A percentile compares a stretch with the other conserved stretches of the same genome.
Evolutionary conservation across 2,113 vertebrate species (phyloP).

Genomic region (Nesospiza acunhae): DNA sequence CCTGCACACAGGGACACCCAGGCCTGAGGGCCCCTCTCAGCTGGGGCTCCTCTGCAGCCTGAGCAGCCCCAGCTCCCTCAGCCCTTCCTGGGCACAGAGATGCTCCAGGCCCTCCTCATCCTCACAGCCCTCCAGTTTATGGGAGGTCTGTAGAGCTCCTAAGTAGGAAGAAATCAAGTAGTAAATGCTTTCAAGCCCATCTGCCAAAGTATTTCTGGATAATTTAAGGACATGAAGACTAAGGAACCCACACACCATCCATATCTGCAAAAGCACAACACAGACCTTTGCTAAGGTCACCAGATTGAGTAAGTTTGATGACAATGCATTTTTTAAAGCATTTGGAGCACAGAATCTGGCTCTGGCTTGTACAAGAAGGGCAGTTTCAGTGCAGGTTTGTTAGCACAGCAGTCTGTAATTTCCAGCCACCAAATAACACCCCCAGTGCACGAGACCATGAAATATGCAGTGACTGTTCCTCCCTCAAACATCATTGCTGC

Average conservation of each 20-base stretch:
- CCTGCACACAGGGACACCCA: neutral
- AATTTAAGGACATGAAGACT: neutral
- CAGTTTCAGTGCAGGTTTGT: neutral
- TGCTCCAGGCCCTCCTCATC: neutral
- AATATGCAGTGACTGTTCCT: fast-evolving
- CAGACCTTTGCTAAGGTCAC: neutral
- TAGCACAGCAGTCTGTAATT: neutral
- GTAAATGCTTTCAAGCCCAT: neutral
- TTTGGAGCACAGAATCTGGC: neutral
- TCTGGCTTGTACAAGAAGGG: neutral
- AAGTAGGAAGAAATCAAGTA: neutral
- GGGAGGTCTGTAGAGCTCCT: neutral
- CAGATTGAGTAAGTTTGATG: neutral
- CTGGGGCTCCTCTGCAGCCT: neutral
- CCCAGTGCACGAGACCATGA: neutral
- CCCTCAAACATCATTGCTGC: fast-evolving
- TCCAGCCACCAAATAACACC: neutral
- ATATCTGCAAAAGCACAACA: neutral
- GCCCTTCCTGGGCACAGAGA: neutral
- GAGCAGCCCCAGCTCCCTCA: neutral
- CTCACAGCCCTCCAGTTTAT: neutral
- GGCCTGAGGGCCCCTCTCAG: neutral
- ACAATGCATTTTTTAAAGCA: neutral
- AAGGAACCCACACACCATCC: neutral
- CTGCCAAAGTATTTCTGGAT: neutral